phyloP scores from a whole-genome alignment of 1,140 invertebrate species.

The Sycophaga agraensis region DNA sequence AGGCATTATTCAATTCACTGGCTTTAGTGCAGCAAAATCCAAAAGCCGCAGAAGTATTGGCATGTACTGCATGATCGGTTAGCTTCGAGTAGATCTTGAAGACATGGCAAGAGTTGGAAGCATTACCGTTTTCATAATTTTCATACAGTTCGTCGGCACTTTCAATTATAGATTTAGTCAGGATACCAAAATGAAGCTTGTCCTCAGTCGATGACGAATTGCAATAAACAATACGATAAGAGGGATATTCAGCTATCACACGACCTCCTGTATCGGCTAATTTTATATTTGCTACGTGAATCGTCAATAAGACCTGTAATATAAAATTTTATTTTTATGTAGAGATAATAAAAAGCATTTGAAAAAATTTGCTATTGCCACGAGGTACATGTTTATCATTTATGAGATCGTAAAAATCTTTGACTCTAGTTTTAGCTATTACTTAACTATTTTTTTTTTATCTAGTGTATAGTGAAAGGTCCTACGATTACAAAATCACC shows the following conservation, averaged over 20 bases:
- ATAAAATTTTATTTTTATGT: neutral
- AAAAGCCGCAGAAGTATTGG: constrained; percentile 49
- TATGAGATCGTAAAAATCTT: too few relatives aligned
- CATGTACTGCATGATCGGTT: constrained; percentile 78
- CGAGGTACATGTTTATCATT: too few relatives aligned
- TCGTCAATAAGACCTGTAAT: constrained; percentile 70
- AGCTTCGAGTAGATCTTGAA: constrained; percentile 89
- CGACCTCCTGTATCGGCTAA: constrained; percentile 71
- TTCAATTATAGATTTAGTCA: constrained; percentile 73
- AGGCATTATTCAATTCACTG: constrained; percentile 62
- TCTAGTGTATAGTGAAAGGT: too few relatives aligned
- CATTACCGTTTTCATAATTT: neutral
- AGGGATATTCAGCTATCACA: constrained; percentile 79
- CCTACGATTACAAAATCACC: too few relatives aligned
- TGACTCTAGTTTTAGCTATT: too few relatives aligned
- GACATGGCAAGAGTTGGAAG: constrained; percentile 89
- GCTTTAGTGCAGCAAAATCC: constrained; percentile 54
- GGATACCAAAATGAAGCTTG: constrained; percentile 87
- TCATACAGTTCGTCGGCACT: neutral
- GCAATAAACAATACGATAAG: constrained; percentile 83
- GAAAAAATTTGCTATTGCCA: neutral
- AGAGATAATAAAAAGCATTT: too few relatives aligned
- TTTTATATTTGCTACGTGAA: constrained; percentile 76
- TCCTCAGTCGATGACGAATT: constrained; percentile 88
- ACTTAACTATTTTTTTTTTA: too few relatives aligned